Conservation (phyloP, 2,113 vertebrate species). For the Marmota monax region DNA sequence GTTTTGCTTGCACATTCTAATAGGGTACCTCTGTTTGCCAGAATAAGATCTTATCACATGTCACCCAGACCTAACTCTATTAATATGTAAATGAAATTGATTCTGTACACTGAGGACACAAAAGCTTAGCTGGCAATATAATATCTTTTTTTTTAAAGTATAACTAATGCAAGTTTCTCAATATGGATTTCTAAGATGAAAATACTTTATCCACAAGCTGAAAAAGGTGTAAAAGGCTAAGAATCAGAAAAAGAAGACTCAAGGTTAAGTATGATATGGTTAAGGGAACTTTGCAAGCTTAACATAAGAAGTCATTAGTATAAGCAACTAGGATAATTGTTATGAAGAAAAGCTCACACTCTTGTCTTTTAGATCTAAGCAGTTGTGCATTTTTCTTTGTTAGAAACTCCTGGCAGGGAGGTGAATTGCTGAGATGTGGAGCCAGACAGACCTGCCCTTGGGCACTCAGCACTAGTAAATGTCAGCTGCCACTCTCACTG, state of each 20-base stretch:
- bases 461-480: neutral
- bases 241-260: neutral
- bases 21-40: neutral
- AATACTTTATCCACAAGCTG: constrained; percentile 18
- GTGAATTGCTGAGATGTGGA: neutral
- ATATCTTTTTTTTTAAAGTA: neutral
- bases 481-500: neutral
- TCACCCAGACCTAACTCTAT: constrained; percentile 35
- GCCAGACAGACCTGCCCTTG: neutral
- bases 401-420: neutral
- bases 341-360: neutral
- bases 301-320: neutral
- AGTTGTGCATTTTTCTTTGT: neutral
- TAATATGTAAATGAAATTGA: constrained; percentile 55
- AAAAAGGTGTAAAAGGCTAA: constrained; percentile 43
- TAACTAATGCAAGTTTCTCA: constrained; percentile 35
- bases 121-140: constrained; percentile 43
- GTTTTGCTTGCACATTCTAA: constrained; percentile 54
- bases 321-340: neutral
- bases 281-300: neutral
- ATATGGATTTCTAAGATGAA: constrained; percentile 55
- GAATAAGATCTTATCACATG: constrained; percentile 45
- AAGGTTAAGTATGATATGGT: neutral
- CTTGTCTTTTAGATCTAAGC: neutral
- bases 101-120: constrained; percentile 18